These are phyloP conservation scores for Calcarius lapponicus DNA, from an alignment of 2,797 vertebrate genomes.

Conservation along the genomic window DNA sequence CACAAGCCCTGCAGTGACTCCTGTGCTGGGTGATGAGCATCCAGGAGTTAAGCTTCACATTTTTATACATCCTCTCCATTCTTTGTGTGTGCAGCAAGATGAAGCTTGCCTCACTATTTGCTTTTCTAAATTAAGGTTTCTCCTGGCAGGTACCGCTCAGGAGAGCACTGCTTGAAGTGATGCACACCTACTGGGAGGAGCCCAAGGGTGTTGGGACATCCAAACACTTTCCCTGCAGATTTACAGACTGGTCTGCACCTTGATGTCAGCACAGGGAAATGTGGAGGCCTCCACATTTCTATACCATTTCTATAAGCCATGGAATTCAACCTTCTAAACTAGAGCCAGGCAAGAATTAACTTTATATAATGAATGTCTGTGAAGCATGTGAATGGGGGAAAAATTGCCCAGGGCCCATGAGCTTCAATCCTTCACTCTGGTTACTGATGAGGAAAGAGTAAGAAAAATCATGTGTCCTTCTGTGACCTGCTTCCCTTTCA, in stretches of 20 bases:
- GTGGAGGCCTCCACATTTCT: neutral
- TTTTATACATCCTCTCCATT: neutral
- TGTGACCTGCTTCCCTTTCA: neutral
- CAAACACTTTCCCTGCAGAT: neutral
- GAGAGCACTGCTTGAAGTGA: neutral
- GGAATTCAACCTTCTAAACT: neutral
- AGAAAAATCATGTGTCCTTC: neutral
- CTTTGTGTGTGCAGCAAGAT: neutral
- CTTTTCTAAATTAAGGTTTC: neutral
- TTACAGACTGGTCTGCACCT: neutral
- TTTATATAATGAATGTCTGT: neutral
- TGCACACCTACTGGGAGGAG: neutral
- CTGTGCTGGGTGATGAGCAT: neutral
- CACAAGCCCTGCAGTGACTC: neutral
- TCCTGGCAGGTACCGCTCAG: neutral
- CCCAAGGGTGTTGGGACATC: neutral
- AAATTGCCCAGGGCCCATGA: neutral
- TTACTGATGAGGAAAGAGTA: neutral
- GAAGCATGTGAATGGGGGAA: neutral
- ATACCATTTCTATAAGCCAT: neutral
- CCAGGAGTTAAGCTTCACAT: neutral
- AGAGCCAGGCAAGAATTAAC: neutral
- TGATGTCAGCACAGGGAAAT: neutral
- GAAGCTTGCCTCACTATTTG: neutral
- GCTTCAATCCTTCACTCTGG: neutral